These are phyloP conservation scores for Rhingia rostrata DNA, from an alignment of 2,888 invertebrate species.

Conservation along the genomic window DNA sequence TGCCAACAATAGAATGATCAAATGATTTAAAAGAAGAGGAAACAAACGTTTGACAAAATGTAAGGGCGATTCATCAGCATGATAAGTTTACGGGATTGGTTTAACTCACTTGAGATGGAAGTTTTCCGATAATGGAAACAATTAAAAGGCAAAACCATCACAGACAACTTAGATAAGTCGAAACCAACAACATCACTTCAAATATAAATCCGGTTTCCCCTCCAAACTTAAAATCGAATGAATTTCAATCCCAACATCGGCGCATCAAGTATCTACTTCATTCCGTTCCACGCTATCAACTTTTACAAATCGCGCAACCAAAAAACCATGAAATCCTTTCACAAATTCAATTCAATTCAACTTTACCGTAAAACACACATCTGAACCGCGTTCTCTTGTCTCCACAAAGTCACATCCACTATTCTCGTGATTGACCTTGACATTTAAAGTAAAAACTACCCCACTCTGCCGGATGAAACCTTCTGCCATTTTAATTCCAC, in stretches of 20 bases:
- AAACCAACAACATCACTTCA: no score
- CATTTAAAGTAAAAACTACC: slow-evolving; percentile 41
- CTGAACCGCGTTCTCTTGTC: not conserved
- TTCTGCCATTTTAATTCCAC: slow-evolving; percentile 59
- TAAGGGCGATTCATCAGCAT: no score
- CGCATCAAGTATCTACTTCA: not conserved
- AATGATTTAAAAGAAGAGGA: no score
- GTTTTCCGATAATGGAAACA: no score
- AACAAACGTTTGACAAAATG: no score
- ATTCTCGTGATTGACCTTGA: slow-evolving; percentile 45
- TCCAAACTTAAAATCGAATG: not conserved
- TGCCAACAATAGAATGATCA: no score
- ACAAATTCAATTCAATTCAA: slow-evolving; percentile 38
- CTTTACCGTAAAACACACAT: slow-evolving; percentile 24
- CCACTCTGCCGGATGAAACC: slow-evolving; percentile 5
- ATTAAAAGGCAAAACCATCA: no score
- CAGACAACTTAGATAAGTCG: no score
- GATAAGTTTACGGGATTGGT: no score
- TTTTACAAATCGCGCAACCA: slow-evolving; percentile 17
- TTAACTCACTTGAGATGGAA: no score
- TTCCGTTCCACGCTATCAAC: slow-evolving; percentile 23
- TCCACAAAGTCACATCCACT: not conserved
- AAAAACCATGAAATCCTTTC: slow-evolving; percentile 46
- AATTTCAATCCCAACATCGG: not conserved
- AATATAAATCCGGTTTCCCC: not conserved